Conservation (phyloP, 2,797 vertebrate species). For the Bradypodion ventrale region DNA sequence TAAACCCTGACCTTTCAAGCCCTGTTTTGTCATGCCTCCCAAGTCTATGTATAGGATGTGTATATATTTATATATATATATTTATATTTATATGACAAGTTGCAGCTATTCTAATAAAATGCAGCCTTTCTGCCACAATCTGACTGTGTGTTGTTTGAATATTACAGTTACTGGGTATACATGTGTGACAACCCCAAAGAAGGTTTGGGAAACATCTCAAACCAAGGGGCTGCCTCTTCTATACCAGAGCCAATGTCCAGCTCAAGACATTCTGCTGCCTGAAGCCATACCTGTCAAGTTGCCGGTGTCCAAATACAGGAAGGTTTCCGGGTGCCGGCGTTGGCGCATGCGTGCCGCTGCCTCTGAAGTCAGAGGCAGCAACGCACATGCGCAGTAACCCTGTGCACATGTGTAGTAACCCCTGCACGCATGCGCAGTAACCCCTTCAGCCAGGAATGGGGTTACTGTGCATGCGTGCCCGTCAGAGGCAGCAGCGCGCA, state of each 20-base stretch:
- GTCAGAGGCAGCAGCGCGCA: no score
- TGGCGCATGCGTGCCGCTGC: no score
- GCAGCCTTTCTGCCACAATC: conserved; percentile 37
- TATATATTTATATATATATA: conserved; percentile 43
- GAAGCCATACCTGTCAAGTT: no score
- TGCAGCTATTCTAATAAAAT: conserved; percentile 62
- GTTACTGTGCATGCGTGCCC: no score
- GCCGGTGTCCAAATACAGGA: no score
- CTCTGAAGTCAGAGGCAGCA: no score
- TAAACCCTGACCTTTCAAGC: not conserved
- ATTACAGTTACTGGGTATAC: not conserved
- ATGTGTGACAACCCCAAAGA: not conserved
- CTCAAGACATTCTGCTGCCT: not conserved
- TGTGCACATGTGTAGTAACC: no score
- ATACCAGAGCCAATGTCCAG: not conserved
- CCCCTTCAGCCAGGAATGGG: no score
- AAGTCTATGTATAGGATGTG: conserved; percentile 59
- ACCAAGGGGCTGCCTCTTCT: not conserved
- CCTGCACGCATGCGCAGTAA: no score
- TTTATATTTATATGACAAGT: conserved; percentile 71
- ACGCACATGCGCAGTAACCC: no score
- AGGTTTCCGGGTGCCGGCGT: no score
- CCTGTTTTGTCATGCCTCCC: conserved; percentile 15
- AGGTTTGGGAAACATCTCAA: not conserved
- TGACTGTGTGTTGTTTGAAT: not conserved